Percentiles rank a stretch among this genome's conserved stretches.
phyloP scores from a whole-genome alignment of 2,888 invertebrate species.

The Liodrosophila aerea region DNA sequence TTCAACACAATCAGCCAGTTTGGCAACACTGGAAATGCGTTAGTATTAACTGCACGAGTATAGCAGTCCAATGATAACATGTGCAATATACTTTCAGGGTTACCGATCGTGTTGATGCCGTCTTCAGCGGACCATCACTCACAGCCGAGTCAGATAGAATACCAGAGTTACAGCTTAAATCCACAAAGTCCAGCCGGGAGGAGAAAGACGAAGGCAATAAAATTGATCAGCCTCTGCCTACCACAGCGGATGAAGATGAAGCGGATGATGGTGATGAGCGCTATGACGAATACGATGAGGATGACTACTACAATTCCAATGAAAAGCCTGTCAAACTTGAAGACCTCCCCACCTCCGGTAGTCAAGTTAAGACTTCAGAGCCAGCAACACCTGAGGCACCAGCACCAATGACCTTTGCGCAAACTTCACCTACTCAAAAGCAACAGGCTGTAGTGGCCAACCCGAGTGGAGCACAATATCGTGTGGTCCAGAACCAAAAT shows the following conservation, averaged over 20 bases:
- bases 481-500: conserved; percentile 81
- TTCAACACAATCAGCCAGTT: conserved; percentile 86
- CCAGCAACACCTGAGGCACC: conserved; percentile 23
- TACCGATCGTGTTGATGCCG: conserved; percentile 79
- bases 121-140: conserved; percentile 71
- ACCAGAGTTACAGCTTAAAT: conserved; percentile 76
- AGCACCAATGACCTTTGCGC: conserved; percentile 64
- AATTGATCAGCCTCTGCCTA: conserved; percentile 72
- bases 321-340: conserved; percentile 80
- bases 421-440: conserved; percentile 77
- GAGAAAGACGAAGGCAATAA: conserved; percentile 51
- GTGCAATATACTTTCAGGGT: conserved; percentile 54
- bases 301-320: conserved; percentile 84
- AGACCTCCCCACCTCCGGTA: conserved; percentile 33
- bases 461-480: conserved; percentile 43
- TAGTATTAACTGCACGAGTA: conserved; percentile 22
- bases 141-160: conserved; percentile 61
- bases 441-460: conserved; percentile 74
- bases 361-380: conserved; percentile 33
- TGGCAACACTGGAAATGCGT: conserved; percentile 79
- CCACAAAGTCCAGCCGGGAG: conserved; percentile 76
- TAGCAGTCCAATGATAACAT: background rate
- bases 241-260: conserved; percentile 84
- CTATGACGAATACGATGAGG: conserved; percentile 83
- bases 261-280: conserved; percentile 85